Conservation (phyloP, 1,140 invertebrate genomes). For the Tetragnatha versicolor region DNA sequence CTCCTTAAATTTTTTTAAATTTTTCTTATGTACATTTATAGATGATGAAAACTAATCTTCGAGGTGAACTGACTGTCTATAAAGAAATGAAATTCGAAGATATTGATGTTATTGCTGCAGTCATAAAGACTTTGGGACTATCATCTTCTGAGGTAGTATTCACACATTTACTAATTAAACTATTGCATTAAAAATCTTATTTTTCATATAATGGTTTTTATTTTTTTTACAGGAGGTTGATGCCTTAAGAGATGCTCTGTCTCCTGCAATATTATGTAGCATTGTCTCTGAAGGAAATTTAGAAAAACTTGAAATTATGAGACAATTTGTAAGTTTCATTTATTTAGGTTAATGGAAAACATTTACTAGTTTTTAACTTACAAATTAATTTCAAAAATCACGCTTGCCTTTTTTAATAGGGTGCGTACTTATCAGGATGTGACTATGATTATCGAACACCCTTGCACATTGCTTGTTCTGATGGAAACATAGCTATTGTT, state of each 20-base stretch:
- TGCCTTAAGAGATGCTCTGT: slow-evolving; percentile 76
- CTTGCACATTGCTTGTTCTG: slow-evolving; percentile 79
- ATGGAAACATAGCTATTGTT: slow-evolving; percentile 75
- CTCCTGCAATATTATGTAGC: slow-evolving; percentile 78
- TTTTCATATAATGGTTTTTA: too few relatives aligned
- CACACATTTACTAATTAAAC: neutral
- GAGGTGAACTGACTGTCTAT: slow-evolving; percentile 59
- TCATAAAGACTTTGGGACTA: slow-evolving; percentile 73
- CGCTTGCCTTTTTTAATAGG: slow-evolving; percentile 63
- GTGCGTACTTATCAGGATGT: slow-evolving; percentile 76
- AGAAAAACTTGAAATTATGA: slow-evolving; percentile 65
- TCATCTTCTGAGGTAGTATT: slow-evolving; percentile 68
- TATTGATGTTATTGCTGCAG: slow-evolving; percentile 72
- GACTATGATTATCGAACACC: slow-evolving; percentile 83
- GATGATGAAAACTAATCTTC: slow-evolving; percentile 78
- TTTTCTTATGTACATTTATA: slow-evolving; percentile 61
- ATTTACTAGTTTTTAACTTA: neutral
- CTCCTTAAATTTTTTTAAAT: too few relatives aligned
- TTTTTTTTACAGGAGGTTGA: slow-evolving; percentile 68
- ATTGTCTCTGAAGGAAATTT: slow-evolving; percentile 75
- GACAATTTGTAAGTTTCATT: slow-evolving; percentile 60
- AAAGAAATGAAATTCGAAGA: slow-evolving; percentile 66
- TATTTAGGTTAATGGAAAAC: slow-evolving; percentile 14
- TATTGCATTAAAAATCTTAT: neutral
- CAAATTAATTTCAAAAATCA: neutral